Evolutionary conservation across 2,888 invertebrate genomes (phyloP).

Genomic region (Archips crataeganus): DNA sequence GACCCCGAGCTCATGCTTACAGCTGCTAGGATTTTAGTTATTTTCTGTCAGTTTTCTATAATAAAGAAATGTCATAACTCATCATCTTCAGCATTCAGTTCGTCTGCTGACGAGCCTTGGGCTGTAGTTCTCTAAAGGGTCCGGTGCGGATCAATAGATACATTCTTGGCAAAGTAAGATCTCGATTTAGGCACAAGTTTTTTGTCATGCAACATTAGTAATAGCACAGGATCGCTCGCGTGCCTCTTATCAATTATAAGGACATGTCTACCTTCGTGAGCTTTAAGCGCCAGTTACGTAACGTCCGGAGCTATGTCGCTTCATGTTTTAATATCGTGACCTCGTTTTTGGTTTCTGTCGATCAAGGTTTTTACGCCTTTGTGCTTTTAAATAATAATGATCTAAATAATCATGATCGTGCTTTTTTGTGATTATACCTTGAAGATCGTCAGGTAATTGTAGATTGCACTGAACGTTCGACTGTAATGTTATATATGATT

Average conservation of each 20-base stretch:
- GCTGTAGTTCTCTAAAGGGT: no score
- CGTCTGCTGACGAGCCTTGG: no score
- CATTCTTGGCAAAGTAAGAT: not conserved
- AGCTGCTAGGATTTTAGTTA: not conserved
- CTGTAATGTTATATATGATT: not conserved
- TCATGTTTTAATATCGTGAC: slow-evolving; percentile 27
- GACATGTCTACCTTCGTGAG: slow-evolving; percentile 20
- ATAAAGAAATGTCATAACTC: not conserved
- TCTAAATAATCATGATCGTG: slow-evolving; percentile 30
- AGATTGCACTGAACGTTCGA: not conserved
- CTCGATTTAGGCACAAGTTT: not conserved
- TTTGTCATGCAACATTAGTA: slow-evolving; percentile 15
- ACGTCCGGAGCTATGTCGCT: slow-evolving; percentile 10
- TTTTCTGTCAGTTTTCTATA: not conserved
- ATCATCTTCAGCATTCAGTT: no score
- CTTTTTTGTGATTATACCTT: slow-evolving; percentile 27
- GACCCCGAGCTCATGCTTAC: not conserved
- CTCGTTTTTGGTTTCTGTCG: slow-evolving; percentile 37
- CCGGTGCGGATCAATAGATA: no score
- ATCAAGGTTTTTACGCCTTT: slow-evolving; percentile 35
- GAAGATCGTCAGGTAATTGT: not conserved
- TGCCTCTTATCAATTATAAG: slow-evolving; percentile 22
- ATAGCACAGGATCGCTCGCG: slow-evolving; percentile 32
- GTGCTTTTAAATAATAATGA: slow-evolving; percentile 37
- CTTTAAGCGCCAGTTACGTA: slow-evolving; percentile 29